Evolutionary conservation across 2,888 invertebrate genomes (phyloP), one percentile per base, ranked within the genome.

Genomic region (Metopia argyrocephala): DNA sequence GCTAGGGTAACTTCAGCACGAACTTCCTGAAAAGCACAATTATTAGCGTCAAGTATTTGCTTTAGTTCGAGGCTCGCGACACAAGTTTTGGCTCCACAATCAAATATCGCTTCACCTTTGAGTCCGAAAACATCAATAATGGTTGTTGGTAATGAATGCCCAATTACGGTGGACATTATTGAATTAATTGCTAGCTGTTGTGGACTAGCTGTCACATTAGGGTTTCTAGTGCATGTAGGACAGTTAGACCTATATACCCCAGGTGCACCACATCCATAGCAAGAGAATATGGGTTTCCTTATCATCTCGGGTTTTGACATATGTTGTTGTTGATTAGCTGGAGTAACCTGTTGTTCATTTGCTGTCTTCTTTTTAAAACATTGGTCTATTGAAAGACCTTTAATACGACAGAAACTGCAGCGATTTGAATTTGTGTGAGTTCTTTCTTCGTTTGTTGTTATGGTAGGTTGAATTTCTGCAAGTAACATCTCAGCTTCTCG

Each of bases 401-500:
- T 59, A 12, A 45, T 25, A 15, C 65, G 69, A 3, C 76, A 76
- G 45, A 71, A 68, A 45, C 27, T 45, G 18, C 78, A 66, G 2
- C 71, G 62, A 3, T 57, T 54, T 0, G 45, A n/a, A 46, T 76
- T 76, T 2, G 69, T 54, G 9, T 45, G 23, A 3, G 59, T 56
- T 9, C 31, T 50, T 25, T 7, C n/a, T 46, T 57, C 5, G 46
- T n/a, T 20, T 50, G 4, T 21, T 2, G 31, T 28, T 27, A 20
- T 12, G 9, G 3, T 1, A n/a, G 54, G 20, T 50, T 52, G 27
- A 0, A n/a, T 18, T 65, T 79, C 79, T 3, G n/a, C 3, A 18
- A 59, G 15, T 48, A 82, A 64, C 57, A 74, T 23, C 45, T 76
- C 74, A 15, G 74, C 82, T n/a, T 79, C 79, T 52, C 74, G 38